Base-by-base conservation (phyloP, 2,797 vertebrate species). In the Sebastes trivittatus region DNA sequence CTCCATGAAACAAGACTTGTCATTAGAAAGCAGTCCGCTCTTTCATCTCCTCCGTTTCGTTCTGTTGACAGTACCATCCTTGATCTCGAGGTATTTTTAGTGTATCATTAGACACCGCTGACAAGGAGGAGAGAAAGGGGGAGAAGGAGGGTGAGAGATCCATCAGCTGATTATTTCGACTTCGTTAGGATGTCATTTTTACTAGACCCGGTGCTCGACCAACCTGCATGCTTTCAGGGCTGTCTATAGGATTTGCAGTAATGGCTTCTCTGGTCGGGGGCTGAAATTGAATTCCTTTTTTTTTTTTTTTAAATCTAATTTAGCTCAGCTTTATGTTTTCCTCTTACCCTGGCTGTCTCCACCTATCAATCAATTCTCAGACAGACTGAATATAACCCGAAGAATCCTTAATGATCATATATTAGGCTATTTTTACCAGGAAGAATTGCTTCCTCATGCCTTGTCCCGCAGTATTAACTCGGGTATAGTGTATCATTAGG, bases 121-220 rank as follows among this genome's bases (percentile, higher is more conserved):
- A 83, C 72, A 71, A 78, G 76, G 23, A 67, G 70, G 66, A 42
- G 63, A 69, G 59, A 55, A 72, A 34, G 30, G 3, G 49, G 6
- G 18, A 72, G 72, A 75, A 52, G 29, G 74, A 42, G 30, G 16
- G 59, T 69, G 71, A 75, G 70, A 7, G 82, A 76, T 81, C 68
- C 65, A 87, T 85, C 83, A 83, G 87, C 70, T 88, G 85, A 88
- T 93, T 89, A 90, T 90, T 89, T 91, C 64, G 83, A 89, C 88
- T 92, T 89, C 29, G 71, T 92, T 88, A 86, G 80, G 10, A 78
- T 92, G 89, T 88, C 87, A 72, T 88, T 78, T 90, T 52, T 64
- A 66, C 65, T 80, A 62, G 58, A 34, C 29, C 22, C n/a, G 16
- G 58, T 32, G 74, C 80, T 85, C 76, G 63, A 32, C 81, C 74